Evolutionary conservation across 2,113 vertebrate species (phyloP).

Genomic region (Agapornis roseicollis): DNA sequence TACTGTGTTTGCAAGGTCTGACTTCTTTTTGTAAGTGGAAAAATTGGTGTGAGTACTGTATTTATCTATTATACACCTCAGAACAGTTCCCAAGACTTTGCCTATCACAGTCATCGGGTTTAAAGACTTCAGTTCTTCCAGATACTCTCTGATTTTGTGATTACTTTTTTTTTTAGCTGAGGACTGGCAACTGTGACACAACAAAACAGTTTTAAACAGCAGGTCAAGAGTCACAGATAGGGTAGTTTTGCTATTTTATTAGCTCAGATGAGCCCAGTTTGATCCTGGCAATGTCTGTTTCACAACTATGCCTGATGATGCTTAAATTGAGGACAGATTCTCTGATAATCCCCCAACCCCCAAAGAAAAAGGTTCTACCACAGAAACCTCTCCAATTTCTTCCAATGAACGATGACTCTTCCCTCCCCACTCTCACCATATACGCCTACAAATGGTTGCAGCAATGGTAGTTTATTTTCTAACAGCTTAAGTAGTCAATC

Average conservation of each 20-base stretch:
- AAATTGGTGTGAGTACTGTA: background rate
- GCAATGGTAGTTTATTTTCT: background rate
- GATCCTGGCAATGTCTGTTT: background rate
- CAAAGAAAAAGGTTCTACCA: background rate
- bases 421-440: background rate
- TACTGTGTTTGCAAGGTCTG: background rate
- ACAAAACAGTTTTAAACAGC: background rate
- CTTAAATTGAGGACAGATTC: background rate
- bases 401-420: background rate
- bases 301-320: background rate
- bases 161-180: background rate
- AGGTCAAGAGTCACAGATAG: background rate
- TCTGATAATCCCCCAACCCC: background rate
- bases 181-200: background rate
- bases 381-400: background rate
- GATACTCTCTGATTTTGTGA: background rate
- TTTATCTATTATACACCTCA: background rate
- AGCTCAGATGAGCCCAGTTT: background rate
- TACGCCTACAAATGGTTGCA: background rate
- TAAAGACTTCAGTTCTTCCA: background rate
- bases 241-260: background rate
- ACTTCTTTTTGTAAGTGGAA: background rate
- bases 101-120: background rate
- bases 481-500: background rate
- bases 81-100: background rate